Percentiles rank a stretch among this genome's conserved stretches.
phyloP scores from a whole-genome alignment of 2,797 vertebrate species.

The Chelmon rostratus region DNA sequence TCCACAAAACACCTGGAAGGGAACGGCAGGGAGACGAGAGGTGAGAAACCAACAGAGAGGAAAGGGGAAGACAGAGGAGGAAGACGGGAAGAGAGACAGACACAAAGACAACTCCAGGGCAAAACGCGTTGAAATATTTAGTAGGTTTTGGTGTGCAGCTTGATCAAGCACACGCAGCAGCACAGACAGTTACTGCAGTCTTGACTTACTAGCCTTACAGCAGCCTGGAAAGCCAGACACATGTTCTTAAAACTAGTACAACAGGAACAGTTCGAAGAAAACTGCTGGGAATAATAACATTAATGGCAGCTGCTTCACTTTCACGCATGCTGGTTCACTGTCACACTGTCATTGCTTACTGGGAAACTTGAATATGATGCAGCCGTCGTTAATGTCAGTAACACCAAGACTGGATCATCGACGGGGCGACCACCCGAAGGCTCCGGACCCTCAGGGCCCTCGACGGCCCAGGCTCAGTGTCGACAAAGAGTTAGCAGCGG shows the following conservation, averaged over 20 bases:
- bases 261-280: not conserved
- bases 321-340: not conserved
- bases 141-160: slow-evolving; percentile 19
- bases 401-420: not conserved
- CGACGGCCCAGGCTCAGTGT: no score
- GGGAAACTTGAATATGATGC: not conserved
- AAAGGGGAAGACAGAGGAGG: not conserved
- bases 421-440: not conserved
- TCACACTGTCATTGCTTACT: not conserved
- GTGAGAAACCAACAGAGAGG: slow-evolving; percentile 4
- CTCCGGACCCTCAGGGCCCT: not conserved
- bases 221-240: slow-evolving; percentile 8
- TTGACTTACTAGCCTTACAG: not conserved
- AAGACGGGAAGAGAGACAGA: slow-evolving; percentile 1
- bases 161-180: slow-evolving; percentile 16
- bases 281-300: not conserved
- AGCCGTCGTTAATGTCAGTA: not conserved
- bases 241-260: not conserved
- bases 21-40: slow-evolving; percentile 1
- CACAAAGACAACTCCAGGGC: slow-evolving; percentile 7
- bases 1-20: slow-evolving; percentile 91
- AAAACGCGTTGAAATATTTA: slow-evolving; percentile 38
- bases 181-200: slow-evolving; percentile 4
- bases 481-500: no score
- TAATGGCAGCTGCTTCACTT: not conserved